Evolutionary conservation across 2,113 vertebrate species (phyloP), one percentile per base, ranked within the genome.

Genomic region (Plecotus auritus): DNA sequence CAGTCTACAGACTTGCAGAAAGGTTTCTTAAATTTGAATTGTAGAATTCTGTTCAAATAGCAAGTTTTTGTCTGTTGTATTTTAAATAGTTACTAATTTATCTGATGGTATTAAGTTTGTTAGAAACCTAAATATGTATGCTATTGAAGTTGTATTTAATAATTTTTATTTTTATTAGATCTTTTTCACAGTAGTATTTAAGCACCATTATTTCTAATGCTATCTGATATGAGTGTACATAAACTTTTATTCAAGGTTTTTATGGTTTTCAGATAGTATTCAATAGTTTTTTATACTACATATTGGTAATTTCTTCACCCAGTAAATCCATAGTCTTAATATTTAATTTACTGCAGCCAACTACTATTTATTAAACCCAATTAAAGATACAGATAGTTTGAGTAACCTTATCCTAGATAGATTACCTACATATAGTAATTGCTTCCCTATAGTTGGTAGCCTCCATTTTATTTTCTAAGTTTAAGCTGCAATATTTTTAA

Each of bases 21-120:
- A 47, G 32, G 14, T 74, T 96, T 92, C 40, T 92, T 54, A 89
- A 93, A 64, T 96, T 73, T 67, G 67, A 90, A 67, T 51, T 70
- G 2, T 23, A 90, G 51, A 35, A 90, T 87, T 93, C 17, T 83
- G 40, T 74, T 16, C 42, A 84, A 80, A 74, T 51, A 87, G 37
- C 59, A 93, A 74, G 4, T 67, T 93, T 94, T 70, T 47, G 2
- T 84, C 28, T 72, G 92, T 77, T 49, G 74, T 9, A 51, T 90
- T 84, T 97, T 94, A 11, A 93, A 0, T 91, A 94, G 37, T 45
- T 85, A 56, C 32, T 92, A 56, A 84, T 95, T 94, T n/a, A 73
- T 86, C 9, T 93, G 49, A n/a, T 93, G 16, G 35, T 54, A 17
- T 54, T 84, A 95, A 81, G 54, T 45, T 47, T 32, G 30, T 84